These are phyloP conservation scores for Micropoecilia bifurca DNA, from an alignment of 2,797 vertebrate species.

Conservation along the genomic window DNA sequence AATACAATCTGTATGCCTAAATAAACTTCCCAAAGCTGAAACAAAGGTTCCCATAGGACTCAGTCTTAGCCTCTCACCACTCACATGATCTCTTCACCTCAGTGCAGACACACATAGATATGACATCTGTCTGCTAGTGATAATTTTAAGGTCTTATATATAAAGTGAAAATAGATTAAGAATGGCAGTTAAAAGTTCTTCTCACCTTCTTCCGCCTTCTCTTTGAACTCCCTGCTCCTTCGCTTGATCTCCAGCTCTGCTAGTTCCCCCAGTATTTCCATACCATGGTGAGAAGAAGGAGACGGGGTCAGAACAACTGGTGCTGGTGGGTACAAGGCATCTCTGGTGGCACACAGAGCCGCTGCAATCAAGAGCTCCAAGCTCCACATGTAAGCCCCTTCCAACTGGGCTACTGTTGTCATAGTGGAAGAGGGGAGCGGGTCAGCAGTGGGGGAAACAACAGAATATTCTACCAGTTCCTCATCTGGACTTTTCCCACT, in stretches of 20 bases:
- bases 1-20: not conserved
- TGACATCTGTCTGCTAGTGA: not conserved
- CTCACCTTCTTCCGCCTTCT: constrained; percentile 53
- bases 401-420: constrained; percentile 48
- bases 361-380: constrained; percentile 92
- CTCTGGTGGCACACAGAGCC: constrained; percentile 83
- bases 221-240: constrained; percentile 60
- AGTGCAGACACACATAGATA: not conserved
- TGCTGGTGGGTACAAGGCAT: constrained; percentile 68
- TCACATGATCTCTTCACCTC: not conserved
- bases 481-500: constrained; percentile 17
- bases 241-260: constrained; percentile 89
- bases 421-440: not conserved
- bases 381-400: constrained; percentile 84
- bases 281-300: constrained; percentile 80
- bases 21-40: not conserved
- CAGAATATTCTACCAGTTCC: constrained; percentile 33
- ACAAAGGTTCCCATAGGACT: not conserved
- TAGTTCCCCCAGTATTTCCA: constrained; percentile 93
- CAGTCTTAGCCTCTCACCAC: not conserved
- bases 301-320: constrained; percentile 44
- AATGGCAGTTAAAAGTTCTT: not conserved
- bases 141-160: not conserved
- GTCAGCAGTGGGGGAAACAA: constrained; percentile 13
- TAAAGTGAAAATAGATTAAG: not conserved